Evolutionary conservation across 2,888 invertebrate genomes (phyloP), one percentile per base, ranked within the genome.

Genomic region (Tetragonula carbonaria): DNA sequence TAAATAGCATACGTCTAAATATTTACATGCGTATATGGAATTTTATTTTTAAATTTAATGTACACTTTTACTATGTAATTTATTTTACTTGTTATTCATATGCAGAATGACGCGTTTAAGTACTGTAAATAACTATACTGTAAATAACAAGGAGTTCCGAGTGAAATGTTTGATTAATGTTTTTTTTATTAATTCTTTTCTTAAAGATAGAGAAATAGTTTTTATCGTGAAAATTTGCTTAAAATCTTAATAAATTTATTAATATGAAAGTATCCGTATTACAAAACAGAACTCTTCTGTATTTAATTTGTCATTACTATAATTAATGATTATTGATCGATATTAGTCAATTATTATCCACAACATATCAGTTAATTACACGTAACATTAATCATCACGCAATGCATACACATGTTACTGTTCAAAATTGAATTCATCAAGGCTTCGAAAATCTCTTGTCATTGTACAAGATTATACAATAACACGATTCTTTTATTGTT

Each of bases 401-500:
- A 45, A 45, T 1, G 45, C 45, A 21, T 23, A 18, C 8, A 57
- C n/a, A 13, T 57, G 23, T 21, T 50, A 57, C 16, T 28, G 14
- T 16, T 18, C 5, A 53, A 33, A 33, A 55, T 50, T 18, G 33
- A n/a, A 23, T 33, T 68, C 21, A 45, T 62, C 28, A 51, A 50
- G n/a, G 4, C 4, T 6, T 28, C 21, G n/a, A 59, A 21, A n/a
- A 51, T 45, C 18, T 53, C n/a, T 16, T 33, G 23, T 57, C 45
- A 5, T 57, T 50, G 50, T 65, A 13, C 23, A 33, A 21, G 14
- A 38, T 82, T 83, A 65, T 38, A 59, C 57, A 77, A 84, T 59
- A 6, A 55, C 78, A 71, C 59, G 57, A 73, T 86, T 80, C 82
- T 80, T 78, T 80, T 86, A 78, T 80, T 84, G 77, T 76, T 45